A percentile compares a stretch with the other conserved stretches of the same genome.
Evolutionary conservation across 2,888 invertebrate genomes (phyloP).

Genomic region (Alloplasta piceator): DNA sequence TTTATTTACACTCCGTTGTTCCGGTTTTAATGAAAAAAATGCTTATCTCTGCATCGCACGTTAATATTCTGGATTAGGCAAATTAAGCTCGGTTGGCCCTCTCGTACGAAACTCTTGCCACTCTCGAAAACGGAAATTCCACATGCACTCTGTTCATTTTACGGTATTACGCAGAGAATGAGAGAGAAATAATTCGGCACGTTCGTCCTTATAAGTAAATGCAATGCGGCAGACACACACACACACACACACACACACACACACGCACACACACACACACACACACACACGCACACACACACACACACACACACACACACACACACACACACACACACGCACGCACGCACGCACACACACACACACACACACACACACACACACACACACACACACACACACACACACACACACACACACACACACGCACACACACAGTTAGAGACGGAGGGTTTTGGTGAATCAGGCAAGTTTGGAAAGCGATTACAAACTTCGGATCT

Average conservation of each 20-base stretch:
- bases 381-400: background rate
- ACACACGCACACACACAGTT: background rate
- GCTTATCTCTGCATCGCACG: slow-evolving; percentile 6
- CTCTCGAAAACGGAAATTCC: slow-evolving; percentile 41
- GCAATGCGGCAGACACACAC: background rate
- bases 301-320: background rate
- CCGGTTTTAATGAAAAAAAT: no score
- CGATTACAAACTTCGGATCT: slow-evolving; percentile 61
- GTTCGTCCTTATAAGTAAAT: slow-evolving; percentile 22
- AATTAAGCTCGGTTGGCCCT: slow-evolving; percentile 34
- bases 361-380: background rate
- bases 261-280: slow-evolving; percentile 3
- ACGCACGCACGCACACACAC: background rate
- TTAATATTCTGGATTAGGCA: slow-evolving; percentile 52
- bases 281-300: background rate
- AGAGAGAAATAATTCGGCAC: slow-evolving; percentile 16
- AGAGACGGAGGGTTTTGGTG: background rate
- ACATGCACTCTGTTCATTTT: background rate
- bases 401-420: background rate
- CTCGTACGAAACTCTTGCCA: slow-evolving; percentile 20
- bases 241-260: background rate
- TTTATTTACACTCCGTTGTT: no score
- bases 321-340: background rate
- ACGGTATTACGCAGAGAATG: background rate
- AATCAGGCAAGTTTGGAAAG: slow-evolving; percentile 60